These are phyloP conservation scores for Trinectes maculatus DNA, from an alignment of 2,113 vertebrate genomes.

Conservation along the genomic window DNA sequence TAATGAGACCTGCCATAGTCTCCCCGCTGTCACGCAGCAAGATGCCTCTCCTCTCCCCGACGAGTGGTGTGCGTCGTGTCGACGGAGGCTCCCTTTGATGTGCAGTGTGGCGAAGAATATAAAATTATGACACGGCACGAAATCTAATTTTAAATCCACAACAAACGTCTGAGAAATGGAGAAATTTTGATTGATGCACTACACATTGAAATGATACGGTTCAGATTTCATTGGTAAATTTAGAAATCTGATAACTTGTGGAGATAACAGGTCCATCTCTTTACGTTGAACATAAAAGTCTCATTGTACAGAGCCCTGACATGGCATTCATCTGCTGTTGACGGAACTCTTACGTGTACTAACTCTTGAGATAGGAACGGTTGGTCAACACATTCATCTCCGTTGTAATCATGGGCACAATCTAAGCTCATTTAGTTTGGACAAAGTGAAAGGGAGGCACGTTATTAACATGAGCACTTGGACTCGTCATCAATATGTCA, in stretches of 20 bases:
- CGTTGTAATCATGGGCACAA: slow-evolving; percentile 4
- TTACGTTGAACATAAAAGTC: background rate
- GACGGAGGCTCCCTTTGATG: slow-evolving; percentile 38
- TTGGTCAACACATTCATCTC: slow-evolving; percentile 36
- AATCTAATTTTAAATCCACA: slow-evolving; percentile 9
- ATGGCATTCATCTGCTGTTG: slow-evolving; percentile 26
- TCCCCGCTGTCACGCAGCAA: background rate
- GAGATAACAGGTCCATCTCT: background rate
- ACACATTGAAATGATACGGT: slow-evolving; percentile 9
- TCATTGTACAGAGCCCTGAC: background rate
- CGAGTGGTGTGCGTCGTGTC: slow-evolving; percentile 17
- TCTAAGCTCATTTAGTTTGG: slow-evolving; percentile 17
- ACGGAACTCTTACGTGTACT: slow-evolving; percentile 1
- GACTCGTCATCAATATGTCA: no score
- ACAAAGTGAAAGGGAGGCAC: slow-evolving; percentile 5
- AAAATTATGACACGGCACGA: slow-evolving; percentile 23
- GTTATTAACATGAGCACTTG: no score
- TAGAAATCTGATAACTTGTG: background rate
- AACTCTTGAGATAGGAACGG: slow-evolving; percentile 22
- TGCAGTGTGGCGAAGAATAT: background rate
- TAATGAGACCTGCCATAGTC: slow-evolving; percentile 54
- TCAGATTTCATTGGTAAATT: background rate
- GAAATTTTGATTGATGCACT: slow-evolving; percentile 2
- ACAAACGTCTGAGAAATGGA: background rate
- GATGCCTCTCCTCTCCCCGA: slow-evolving; percentile 14